Evolutionary conservation across 30 jellyfish, hydroid and myxozoan genomes (phyloP), one percentile per base, ranked within the genome.

Genomic region (Hydractinia echinata): DNA sequence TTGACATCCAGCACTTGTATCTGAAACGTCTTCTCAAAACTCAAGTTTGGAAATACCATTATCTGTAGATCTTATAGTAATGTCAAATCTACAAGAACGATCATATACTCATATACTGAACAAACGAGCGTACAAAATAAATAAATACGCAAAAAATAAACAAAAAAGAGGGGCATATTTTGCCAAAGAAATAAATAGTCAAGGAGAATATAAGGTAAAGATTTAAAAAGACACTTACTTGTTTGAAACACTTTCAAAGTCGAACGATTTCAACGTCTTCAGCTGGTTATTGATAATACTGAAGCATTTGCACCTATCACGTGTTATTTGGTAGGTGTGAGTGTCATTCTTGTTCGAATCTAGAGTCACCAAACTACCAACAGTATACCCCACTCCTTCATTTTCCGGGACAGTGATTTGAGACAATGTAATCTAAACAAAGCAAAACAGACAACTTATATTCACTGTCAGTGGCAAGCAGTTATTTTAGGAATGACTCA

Each of bases 231-330:
- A 56, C 54, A 39, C 87, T 54, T 79, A 89, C 96, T 88, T 89
- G 81, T 79, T 83, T 66, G 91, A 81, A 18, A 54, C 94, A 16
- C 87, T 71, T 88, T 92, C 98, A 81, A 55, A 92, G 76, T 92
- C 88, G 79, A 92, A 87, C 52, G 84, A 8, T 73, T 61, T 85
- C 83, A 73, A 74, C 20, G 98, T 79, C 8, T 69, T 56, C 66
- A 92, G 76, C 51, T 76, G 79, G 68, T 83, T 73, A 11, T 88
- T 87, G 76, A 73, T 55, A 55, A 87, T 73, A 9, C 51, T 64
- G 83, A 92, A 92, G 18, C 83, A 81, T 6, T 93, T 93, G 15
- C 76, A 81, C 14, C 79, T 81, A 58, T 79, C 93, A 16, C 77
- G 49, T 4, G 66, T 69, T 55, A 92, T 48, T 7, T 53, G 53